These are phyloP conservation scores for Drosophila albomicans DNA, from an alignment of 1,140 invertebrate genomes.

Conservation along the genomic window DNA sequence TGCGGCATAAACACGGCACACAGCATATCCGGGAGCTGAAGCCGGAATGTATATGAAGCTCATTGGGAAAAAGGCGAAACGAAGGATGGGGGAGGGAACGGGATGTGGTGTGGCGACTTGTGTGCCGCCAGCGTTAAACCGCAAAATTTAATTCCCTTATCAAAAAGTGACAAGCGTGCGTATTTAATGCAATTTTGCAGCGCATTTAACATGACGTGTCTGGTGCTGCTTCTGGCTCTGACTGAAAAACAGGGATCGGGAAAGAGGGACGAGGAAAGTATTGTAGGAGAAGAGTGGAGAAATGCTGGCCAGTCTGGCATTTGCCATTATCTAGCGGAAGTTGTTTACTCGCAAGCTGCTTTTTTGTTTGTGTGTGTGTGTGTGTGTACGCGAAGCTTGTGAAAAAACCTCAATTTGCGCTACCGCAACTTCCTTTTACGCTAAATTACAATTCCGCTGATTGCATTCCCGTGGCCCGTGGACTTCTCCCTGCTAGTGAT, in stretches of 20 bases:
- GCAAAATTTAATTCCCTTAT: conserved; percentile 85
- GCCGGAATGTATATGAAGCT: neutral
- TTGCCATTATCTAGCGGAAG: conserved; percentile 75
- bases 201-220: conserved; percentile 80
- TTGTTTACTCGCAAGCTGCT: conserved; percentile 65
- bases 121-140: conserved; percentile 76
- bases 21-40: conserved; percentile 35
- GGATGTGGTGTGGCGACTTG: conserved; percentile 28
- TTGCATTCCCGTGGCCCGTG: conserved; percentile 62
- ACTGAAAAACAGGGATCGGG: neutral
- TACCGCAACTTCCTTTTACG: conserved; percentile 67
- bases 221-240: conserved; percentile 18
- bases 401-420: conserved; percentile 67
- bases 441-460: conserved; percentile 83
- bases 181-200: conserved; percentile 85
- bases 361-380: conserved; percentile 19
- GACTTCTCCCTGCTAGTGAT: neutral
- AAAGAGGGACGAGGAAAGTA: neutral
- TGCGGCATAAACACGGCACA: conserved; percentile 74
- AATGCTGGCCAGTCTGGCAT: conserved; percentile 46
- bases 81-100: neutral
- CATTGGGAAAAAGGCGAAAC: neutral
- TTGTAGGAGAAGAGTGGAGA: neutral
- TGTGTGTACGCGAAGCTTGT: conserved; percentile 10
- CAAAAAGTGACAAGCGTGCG: conserved; percentile 84